Evolutionary conservation across 2,888 invertebrate species (phyloP).

Genomic region (Drosophila glabriapex): DNA sequence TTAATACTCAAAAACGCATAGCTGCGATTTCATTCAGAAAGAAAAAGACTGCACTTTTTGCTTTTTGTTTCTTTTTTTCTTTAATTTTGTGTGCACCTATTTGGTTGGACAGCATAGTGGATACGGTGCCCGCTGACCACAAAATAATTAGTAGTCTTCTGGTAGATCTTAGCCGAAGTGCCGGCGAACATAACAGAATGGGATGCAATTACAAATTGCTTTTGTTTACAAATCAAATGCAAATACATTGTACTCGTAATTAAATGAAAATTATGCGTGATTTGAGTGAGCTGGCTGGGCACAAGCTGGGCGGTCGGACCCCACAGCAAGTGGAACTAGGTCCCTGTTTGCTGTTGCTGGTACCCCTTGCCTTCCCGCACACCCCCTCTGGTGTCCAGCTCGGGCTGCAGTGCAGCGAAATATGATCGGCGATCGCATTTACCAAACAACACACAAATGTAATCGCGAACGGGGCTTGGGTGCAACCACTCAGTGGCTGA

Average conservation of each 20-base stretch:
- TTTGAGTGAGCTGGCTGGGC: conserved; percentile 12
- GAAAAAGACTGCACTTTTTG: conserved; percentile 35
- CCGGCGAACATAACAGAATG: conserved; percentile 12
- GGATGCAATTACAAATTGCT: conserved; percentile 50
- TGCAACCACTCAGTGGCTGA: not conserved
- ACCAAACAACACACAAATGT: conserved; percentile 63
- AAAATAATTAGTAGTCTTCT: conserved; percentile 11
- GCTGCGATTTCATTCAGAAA: conserved; percentile 68
- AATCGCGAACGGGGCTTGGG: conserved; percentile 44
- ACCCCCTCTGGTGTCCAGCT: not conserved
- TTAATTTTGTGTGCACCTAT: conserved; percentile 1
- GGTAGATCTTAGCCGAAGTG: not conserved
- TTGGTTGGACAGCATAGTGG: conserved; percentile 25
- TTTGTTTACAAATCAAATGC: conserved; percentile 66
- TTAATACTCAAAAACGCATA: conserved; percentile 40
- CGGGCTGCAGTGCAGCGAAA: conserved; percentile 48
- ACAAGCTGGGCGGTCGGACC: conserved; percentile 69
- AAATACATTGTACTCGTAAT: conserved; percentile 51
- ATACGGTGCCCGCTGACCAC: not conserved
- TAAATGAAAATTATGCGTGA: conserved; percentile 60
- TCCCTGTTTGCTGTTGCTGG: not conserved
- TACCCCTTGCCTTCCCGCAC: too few relatives aligned
- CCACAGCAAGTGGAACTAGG: conserved; percentile 45
- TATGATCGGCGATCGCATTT: conserved; percentile 77
- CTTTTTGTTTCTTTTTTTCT: not conserved